Evolutionary conservation across 2,888 invertebrate species (phyloP).

Genomic region (Apamea anceps): DNA sequence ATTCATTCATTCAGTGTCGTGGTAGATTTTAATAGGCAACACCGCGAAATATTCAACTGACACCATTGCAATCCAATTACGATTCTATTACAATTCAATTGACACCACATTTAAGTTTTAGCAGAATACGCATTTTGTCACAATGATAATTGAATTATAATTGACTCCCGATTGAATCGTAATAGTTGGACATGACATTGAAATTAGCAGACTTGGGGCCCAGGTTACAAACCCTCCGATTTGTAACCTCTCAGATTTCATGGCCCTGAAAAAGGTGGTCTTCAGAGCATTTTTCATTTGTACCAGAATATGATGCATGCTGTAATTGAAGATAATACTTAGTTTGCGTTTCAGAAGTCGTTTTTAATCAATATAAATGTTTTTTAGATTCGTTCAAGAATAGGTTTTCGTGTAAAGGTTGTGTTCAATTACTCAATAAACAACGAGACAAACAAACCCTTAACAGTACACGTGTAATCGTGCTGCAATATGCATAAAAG

Average conservation of each 20-base stretch:
- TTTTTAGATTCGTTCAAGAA: background rate
- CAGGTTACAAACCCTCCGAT: background rate
- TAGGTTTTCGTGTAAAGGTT: background rate
- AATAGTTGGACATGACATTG: too few species aligned
- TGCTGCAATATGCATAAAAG: conserved; percentile 48
- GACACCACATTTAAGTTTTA: too few species aligned
- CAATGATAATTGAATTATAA: too few species aligned
- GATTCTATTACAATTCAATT: too few species aligned
- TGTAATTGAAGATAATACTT: background rate
- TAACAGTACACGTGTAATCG: conserved; percentile 26
- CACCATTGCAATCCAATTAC: too few species aligned
- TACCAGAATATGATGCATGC: background rate
- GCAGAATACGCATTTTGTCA: too few species aligned
- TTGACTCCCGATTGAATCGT: too few species aligned
- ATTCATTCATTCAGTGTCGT: too few species aligned
- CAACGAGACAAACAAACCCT: conserved; percentile 21
- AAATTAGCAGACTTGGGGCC: too few species aligned
- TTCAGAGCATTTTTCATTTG: background rate
- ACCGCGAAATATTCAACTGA: too few species aligned
- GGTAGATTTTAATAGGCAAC: too few species aligned
- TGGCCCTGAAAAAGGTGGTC: background rate
- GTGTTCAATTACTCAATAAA: conserved; percentile 20
- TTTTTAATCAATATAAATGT: background rate
- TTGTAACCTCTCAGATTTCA: background rate
- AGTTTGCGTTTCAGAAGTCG: background rate